A percentile compares a stretch with the other conserved stretches of the same genome.
These are phyloP conservation scores for Simalia tracyae DNA, from an alignment of 2,797 vertebrate genomes.

Conservation along the genomic window DNA sequence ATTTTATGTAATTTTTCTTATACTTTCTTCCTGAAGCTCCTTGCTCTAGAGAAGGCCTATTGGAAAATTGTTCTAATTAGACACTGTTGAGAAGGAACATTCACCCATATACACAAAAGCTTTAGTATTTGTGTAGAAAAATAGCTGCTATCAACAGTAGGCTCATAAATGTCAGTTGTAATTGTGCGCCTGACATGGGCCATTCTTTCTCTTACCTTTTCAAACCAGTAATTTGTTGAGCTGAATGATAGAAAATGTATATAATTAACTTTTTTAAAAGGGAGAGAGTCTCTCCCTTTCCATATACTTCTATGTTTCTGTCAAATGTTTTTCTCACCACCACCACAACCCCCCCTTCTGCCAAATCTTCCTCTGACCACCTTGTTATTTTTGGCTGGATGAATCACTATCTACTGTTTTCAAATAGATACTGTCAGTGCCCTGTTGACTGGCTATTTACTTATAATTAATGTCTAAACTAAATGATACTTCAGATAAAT, in stretches of 20 bases:
- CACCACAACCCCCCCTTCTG: neutral
- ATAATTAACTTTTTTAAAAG: constrained; percentile 17
- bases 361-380: neutral
- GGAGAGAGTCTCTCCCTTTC: neutral
- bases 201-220: constrained; percentile 28
- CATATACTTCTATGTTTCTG: constrained; percentile 4
- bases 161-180: constrained; percentile 27
- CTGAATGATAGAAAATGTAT: constrained; percentile 27
- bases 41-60: neutral
- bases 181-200: constrained; percentile 3
- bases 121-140: neutral
- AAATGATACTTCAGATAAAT: neutral
- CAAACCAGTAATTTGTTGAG: constrained; percentile 32
- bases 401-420: constrained; percentile 21
- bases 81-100: neutral
- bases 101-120: neutral
- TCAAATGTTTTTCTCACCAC: neutral
- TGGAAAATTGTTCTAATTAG: constrained; percentile 16
- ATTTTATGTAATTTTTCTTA: neutral
- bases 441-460: neutral
- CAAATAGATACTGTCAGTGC: constrained; percentile 6
- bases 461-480: neutral
- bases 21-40: neutral
- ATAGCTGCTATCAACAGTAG: constrained; percentile 4
- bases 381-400: constrained; percentile 23